Conservation (phyloP, 2,113 vertebrate genomes). For the Gracilinanus agilis region DNA sequence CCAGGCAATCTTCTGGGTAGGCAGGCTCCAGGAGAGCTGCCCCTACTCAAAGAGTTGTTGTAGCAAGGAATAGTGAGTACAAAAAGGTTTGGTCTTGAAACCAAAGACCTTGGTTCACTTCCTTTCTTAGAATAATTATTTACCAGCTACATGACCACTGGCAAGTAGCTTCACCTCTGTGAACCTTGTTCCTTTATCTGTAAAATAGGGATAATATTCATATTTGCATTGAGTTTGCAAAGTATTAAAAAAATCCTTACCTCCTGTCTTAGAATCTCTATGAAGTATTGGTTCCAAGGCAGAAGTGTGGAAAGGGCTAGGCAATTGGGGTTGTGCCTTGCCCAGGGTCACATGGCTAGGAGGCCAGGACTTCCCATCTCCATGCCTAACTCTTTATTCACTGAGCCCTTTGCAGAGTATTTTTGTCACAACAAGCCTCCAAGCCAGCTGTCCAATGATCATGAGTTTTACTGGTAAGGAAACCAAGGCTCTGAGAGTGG, state of each 20-base stretch:
- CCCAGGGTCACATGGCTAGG: no score
- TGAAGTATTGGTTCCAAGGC: no score
- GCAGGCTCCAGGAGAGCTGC: neutral
- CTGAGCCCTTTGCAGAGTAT: neutral
- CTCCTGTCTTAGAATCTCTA: no score
- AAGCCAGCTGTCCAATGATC: neutral
- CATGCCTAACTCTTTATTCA: no score
- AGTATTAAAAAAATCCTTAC: no score
- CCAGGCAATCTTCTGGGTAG: neutral
- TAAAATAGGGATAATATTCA: neutral
- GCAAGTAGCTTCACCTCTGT: neutral
- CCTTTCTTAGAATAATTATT: neutral
- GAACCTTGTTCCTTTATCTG: neutral
- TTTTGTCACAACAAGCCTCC: neutral
- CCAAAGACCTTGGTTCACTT: neutral
- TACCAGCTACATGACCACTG: neutral
- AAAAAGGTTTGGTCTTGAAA: neutral
- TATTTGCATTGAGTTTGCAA: neutral
- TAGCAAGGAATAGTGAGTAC: neutral
- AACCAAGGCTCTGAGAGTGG: neutral
- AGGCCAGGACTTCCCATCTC: no score
- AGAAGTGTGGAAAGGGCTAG: no score
- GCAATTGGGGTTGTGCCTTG: no score
- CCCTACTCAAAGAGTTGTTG: neutral
- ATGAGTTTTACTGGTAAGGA: neutral